These are phyloP conservation scores for Zelleria hepariella DNA, from an alignment of 2,888 invertebrate species.

Conservation along the genomic window DNA sequence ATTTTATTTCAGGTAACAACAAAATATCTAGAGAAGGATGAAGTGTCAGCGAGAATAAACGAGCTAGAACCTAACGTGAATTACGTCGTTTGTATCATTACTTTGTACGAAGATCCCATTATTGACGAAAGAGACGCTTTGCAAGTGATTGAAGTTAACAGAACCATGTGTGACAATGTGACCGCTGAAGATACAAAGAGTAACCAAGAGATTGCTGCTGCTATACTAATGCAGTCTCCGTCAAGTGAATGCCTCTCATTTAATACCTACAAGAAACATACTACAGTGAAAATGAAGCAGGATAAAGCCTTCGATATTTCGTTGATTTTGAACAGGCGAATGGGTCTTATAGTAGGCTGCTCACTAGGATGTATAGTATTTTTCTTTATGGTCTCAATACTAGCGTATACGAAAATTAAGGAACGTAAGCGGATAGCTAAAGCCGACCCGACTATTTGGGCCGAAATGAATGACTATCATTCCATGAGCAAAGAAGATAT, in stretches of 20 bases:
- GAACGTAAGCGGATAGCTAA: constrained; percentile 63
- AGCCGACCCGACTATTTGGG: constrained; percentile 52
- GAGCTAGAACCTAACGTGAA: constrained; percentile 46
- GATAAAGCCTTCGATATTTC: constrained; percentile 45
- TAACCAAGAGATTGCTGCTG: constrained; percentile 45
- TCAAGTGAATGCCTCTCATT: constrained; percentile 62
- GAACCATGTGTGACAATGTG: constrained; percentile 33
- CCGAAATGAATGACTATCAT: constrained; percentile 64
- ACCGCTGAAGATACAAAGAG: constrained; percentile 32
- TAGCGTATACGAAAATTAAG: constrained; percentile 61
- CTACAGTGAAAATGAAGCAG: constrained; percentile 33
- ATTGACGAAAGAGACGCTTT: constrained; percentile 26
- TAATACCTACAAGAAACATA: constrained; percentile 47
- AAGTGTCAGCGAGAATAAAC: constrained; percentile 46
- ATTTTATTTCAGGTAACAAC: constrained; percentile 47
- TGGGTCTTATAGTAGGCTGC: constrained; percentile 63
- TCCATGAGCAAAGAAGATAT: constrained; percentile 64
- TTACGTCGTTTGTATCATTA: constrained; percentile 53
- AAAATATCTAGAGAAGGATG: constrained; percentile 47
- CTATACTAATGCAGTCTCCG: constrained; percentile 48
- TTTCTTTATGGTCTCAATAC: constrained; percentile 58
- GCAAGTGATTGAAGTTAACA: constrained; percentile 31
- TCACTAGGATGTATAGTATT: constrained; percentile 59
- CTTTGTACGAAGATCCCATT: constrained; percentile 44
- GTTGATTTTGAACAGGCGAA: constrained; percentile 48